A percentile compares a stretch with the other conserved stretches of the same genome.
Evolutionary conservation across 2,113 vertebrate genomes (phyloP).

Genomic region (Xenopus tropicalis): DNA sequence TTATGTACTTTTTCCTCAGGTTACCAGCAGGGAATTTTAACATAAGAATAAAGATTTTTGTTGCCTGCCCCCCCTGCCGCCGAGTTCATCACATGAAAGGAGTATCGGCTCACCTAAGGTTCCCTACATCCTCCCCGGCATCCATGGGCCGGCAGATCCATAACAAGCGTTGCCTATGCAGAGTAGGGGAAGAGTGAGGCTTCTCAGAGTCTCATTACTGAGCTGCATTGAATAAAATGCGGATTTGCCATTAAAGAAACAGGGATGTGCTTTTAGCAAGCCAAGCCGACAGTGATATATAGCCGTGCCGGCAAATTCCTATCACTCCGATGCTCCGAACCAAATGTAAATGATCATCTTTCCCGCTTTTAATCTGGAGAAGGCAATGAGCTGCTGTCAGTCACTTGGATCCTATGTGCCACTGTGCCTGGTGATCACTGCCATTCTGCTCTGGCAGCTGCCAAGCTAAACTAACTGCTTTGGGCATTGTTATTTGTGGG

Average conservation of each 20-base stretch:
- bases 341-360: not conserved
- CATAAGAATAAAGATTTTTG: not conserved
- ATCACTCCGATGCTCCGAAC: not conserved
- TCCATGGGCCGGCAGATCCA: not conserved
- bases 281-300: conserved; percentile 1
- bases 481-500: too few relatives aligned
- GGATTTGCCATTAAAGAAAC: not conserved
- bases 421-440: not conserved
- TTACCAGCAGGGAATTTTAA: conserved; percentile 1
- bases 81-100: not conserved
- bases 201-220: not conserved
- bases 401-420: conserved; percentile 22
- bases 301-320: not conserved
- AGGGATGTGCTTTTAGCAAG: conserved; percentile 9
- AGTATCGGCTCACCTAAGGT: conserved; percentile 4
- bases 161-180: not conserved
- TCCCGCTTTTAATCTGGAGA: conserved; percentile 8
- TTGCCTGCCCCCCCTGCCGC: not conserved
- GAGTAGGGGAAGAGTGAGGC: not conserved
- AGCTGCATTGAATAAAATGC: not conserved
- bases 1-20: not conserved
- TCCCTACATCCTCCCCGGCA: not conserved
- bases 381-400: conserved; percentile 13
- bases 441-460: too few relatives aligned
- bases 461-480: too few relatives aligned